Evolutionary conservation across 2,888 invertebrate species (phyloP), one percentile per base, ranked within the genome.

Genomic region (Carcina quercana): DNA sequence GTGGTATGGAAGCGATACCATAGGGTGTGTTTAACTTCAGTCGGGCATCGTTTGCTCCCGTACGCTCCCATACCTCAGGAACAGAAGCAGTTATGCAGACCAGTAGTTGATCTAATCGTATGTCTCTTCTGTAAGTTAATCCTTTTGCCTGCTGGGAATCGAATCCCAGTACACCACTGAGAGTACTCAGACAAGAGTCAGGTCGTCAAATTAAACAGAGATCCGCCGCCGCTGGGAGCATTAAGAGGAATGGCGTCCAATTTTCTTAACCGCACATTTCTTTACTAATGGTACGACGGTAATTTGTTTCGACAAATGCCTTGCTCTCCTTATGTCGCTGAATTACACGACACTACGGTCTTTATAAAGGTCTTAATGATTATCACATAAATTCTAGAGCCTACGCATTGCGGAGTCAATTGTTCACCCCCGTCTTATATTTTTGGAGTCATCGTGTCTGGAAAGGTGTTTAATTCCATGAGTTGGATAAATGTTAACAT

Each of bases 241-340:
- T 62, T 52, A 52, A 49, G 46, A 52, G 52, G 48, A 58, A 59
- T 54, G 39, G 45, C 50, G 46, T 54, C 57, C 57, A 65, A 67
- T 66, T 64, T 60, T 55, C 48, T 45, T 55, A 50, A 59, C 57
- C 57, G 47, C 59, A 42, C 59, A 62, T 64, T 67, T 64, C 57
- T 59, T 69, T 63, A 55, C 59, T 62, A 68, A 67, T 67, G 62
- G 64, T 62, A 63, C 52, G 51, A 45, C 45, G 43, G 53, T 53
- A 47, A 62, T 64, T 61, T 58, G 51, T 63, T 55, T 50, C 49
- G 44, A 37, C 43, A 45, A 56, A 58, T 42, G 46, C 52, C 35
- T 52, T 44, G 10, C 25, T 31, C 19, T 31, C 15, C n/a, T 14
- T 24, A 26, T 19, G 31, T 26, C 31, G 25, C n/a, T 14, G 24